Conservation (phyloP, 2,113 vertebrate genomes). For the Crotalus tigris region DNA sequence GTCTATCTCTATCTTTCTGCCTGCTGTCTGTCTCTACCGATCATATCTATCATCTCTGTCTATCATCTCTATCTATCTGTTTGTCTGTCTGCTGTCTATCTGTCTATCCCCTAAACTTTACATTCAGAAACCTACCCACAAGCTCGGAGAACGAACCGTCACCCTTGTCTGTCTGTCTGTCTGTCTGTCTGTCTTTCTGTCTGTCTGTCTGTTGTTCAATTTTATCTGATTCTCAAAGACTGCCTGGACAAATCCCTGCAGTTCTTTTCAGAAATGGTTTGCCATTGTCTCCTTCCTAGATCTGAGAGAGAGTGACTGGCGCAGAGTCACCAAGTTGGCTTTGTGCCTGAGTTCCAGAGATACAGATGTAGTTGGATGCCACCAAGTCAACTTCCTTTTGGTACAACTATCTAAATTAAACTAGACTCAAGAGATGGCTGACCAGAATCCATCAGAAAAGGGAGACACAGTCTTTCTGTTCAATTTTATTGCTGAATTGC, state of each 20-base stretch:
- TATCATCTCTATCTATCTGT: too few species aligned
- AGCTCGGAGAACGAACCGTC: too few species aligned
- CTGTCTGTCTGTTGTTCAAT: background rate
- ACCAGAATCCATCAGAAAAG: background rate
- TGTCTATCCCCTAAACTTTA: too few species aligned
- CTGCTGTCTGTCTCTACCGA: too few species aligned
- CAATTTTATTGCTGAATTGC: background rate
- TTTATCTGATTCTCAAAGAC: background rate
- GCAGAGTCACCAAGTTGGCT: background rate
- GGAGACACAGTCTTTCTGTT: background rate
- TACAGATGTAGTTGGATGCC: background rate
- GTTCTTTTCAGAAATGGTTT: background rate
- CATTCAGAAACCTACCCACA: too few species aligned
- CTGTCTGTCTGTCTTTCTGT: too few species aligned
- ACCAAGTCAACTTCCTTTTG: background rate
- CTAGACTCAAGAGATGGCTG: background rate
- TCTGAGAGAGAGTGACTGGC: background rate
- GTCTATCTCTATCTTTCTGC: too few species aligned
- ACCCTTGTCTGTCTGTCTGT: too few species aligned
- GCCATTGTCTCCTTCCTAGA: background rate
- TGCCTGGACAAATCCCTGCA: too few species aligned
- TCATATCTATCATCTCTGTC: too few species aligned
- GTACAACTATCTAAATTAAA: background rate
- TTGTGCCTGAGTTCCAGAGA: background rate
- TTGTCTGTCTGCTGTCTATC: too few species aligned